phyloP scores from a whole-genome alignment of 2,797 vertebrate genomes.

The Phrynocephalus guinanensis region DNA sequence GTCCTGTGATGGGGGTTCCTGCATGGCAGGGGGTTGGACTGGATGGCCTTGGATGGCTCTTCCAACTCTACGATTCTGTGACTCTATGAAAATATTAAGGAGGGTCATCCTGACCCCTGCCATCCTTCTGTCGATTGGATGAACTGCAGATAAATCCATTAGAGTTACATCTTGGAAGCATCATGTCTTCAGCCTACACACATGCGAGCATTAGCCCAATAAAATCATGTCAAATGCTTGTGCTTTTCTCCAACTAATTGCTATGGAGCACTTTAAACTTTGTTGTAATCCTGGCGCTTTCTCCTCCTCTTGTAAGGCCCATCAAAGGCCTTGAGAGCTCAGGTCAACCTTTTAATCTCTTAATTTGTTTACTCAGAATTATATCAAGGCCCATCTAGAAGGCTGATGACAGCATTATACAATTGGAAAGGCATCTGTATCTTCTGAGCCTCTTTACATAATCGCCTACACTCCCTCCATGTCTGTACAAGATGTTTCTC shows the following conservation, averaged over 20 bases:
- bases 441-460: not conserved
- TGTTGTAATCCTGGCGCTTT: not conserved
- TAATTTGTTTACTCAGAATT: not conserved
- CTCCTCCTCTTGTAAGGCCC: too few species aligned
- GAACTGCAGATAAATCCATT: not conserved
- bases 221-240: too few species aligned
- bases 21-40: too few species aligned
- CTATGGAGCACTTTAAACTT: not conserved
- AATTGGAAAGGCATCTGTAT: not conserved
- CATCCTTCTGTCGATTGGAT: not conserved
- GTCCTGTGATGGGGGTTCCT: too few species aligned
- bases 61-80: too few species aligned
- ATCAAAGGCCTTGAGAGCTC: not conserved
- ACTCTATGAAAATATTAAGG: not conserved
- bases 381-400: not conserved
- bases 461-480: not conserved
- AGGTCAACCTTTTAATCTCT: not conserved
- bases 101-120: too few species aligned
- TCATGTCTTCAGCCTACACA: not conserved
- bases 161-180: not conserved
- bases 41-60: too few species aligned
- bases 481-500: not conserved
- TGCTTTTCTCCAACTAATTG: not conserved
- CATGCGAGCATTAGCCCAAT: not conserved
- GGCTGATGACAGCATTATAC: not conserved